Base-by-base conservation (phyloP, 2,888 invertebrate genomes). In the Pecten maximus region DNA sequence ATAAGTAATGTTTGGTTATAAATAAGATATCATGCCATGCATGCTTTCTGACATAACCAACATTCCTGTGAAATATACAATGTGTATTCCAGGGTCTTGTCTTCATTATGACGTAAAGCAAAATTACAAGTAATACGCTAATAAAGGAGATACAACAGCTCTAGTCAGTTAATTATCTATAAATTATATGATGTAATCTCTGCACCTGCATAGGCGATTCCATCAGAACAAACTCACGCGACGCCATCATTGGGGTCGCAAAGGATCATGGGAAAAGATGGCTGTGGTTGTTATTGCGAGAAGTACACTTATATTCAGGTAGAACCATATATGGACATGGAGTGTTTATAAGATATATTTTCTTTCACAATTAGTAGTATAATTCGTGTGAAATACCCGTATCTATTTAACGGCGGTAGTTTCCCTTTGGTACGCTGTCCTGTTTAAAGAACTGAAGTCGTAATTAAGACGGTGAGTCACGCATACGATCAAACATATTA, bases 381-480 rank as follows among this genome's bases (percentile, higher is more conserved):
- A 74, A 74, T 74, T 74, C 74, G 28, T 74, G 74, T 74, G 8
- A 35, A 74, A 74, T 74, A 28, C 74, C 19, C 16, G 23, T 28
- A 74, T 74, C 74, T 10, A 35, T 28, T 74, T 35, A 74, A 35
- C 74, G 74, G 74, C 74, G 74, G 35, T 74, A 74, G 74, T 74
- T 74, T 8, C 74, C 15, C 28, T 74, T 74, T 74, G 74, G 74
- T 74, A 74, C 74, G 74, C 15, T 74, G 28, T 74, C 28, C 28
- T 35, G 74, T 74, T 23, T 74, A 74, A 74, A 74, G 74, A 35
- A 74, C 74, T 74, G 3, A 74, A 8, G 74, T 28, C 0, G 74
- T 74, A 74, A 74, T 74, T 74, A 74, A 35, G 74, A 74, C 74
- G 35, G 35, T 74, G 74, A 74, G 74, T 74, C 74, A 74, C 74